phyloP scores from a whole-genome alignment of 2,113 vertebrate species.

The Daboia siamensis region DNA sequence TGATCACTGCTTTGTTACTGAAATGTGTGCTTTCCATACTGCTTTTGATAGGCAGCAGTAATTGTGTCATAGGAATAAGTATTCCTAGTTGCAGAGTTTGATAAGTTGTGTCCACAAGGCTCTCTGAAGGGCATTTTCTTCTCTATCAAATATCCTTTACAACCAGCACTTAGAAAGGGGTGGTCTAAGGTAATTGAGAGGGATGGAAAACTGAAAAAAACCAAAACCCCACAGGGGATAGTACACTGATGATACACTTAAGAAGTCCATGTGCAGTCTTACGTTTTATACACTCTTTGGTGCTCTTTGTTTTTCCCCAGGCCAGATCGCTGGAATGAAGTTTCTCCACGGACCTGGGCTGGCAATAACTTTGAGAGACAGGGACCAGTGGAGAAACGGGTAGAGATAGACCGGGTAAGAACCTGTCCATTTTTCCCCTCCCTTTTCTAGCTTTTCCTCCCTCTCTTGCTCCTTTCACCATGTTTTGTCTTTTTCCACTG shows the following conservation, averaged over 20 bases:
- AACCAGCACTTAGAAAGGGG: neutral
- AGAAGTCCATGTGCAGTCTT: neutral
- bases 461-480: neutral
- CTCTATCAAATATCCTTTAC: neutral
- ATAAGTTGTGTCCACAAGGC: neutral
- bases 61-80: neutral
- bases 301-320: slow-evolving; percentile 32
- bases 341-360: slow-evolving; percentile 12
- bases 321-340: neutral
- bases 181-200: neutral
- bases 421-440: neutral
- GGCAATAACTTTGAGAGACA: slow-evolving; percentile 37
- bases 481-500: neutral
- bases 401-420: slow-evolving; percentile 59
- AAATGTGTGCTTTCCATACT: neutral
- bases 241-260: neutral
- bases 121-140: neutral
- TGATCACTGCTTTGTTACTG: neutral
- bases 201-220: neutral
- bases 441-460: neutral
- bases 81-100: neutral
- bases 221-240: neutral
- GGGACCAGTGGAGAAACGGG: slow-evolving; percentile 21
- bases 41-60: neutral
- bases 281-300: neutral